Evolutionary conservation across 2,113 vertebrate species (phyloP), one percentile per base, ranked within the genome.

Genomic region (Neofelis nebulosa): DNA sequence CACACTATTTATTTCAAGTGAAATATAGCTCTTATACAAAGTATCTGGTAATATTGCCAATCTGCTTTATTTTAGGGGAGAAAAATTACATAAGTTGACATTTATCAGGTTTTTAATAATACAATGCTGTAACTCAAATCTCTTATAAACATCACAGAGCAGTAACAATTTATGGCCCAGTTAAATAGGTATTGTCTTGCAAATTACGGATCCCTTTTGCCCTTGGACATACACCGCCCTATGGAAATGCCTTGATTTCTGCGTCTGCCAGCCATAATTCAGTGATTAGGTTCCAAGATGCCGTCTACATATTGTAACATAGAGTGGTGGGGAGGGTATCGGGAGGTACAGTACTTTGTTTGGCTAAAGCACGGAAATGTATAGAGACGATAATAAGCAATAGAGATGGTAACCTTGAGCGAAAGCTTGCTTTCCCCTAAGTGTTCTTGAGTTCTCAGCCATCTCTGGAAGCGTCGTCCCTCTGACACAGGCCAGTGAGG

Each of bases 401-500:
- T 5, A 16, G 23, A 15, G 21, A 29, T 10, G 16, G 31, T 29
- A 23, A 11, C 73, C 21, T 36, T 55, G 4, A 16, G 31, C 55
- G 14, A 45, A 41, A 81, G 52, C 21, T 48, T 1, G 4, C 4
- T 71, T 71, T 66, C 33, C 11, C 3, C 16, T 33, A 1, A 0
- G 11, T 45, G 15, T 29, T 36, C 48, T 41, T 29, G 5, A 50
- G 23, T 15, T 21, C 8, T 65, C 52, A 7, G 29, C 16, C 5
- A 31, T n/a, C 27, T 63, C 5, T 63, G 2, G 1, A 2, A 0
- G 14, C 2, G 0, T 41, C 14, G 21, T 93, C 29, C 1, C 79
- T 5, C 7, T n/a, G 71, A 52, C 13, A 14, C 18, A 31, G 25
- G 45, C 45, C 76, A 52, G 4, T 5, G 29, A 48, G 12, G 5